Evolutionary conservation across 2,888 invertebrate genomes (phyloP).

Genomic region (Drosophila testacea): DNA sequence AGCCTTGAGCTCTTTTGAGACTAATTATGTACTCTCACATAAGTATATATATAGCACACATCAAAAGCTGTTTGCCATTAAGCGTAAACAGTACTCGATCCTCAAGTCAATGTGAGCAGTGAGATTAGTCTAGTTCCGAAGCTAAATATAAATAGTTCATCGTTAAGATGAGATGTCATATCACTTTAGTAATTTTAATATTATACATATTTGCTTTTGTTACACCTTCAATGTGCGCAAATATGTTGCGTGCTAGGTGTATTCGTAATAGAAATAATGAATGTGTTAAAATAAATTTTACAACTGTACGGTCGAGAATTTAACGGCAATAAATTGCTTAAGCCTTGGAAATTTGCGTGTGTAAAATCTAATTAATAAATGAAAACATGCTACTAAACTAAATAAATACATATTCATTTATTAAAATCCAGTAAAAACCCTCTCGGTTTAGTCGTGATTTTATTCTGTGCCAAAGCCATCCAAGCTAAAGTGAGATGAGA

Average conservation of each 20-base stretch:
- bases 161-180: conserved; percentile 1
- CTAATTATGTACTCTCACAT: background rate
- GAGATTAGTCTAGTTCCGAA: background rate
- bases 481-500: too few species aligned
- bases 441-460: too few species aligned
- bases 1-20: background rate
- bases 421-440: too few species aligned
- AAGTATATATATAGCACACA: background rate
- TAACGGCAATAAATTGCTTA: background rate
- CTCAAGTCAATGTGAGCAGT: background rate
- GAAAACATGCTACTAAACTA: background rate
- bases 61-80: background rate
- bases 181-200: background rate
- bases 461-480: too few species aligned
- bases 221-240: background rate
- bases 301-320: background rate
- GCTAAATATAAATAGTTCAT: background rate
- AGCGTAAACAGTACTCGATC: background rate
- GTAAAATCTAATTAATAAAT: background rate
- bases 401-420: too few species aligned
- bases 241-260: background rate
- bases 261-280: background rate
- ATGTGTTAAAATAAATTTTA: background rate
- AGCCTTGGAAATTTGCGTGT: background rate
- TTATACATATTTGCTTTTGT: background rate